Evolutionary conservation across 2,888 invertebrate species (phyloP), one percentile per base, ranked within the genome.

Genomic region (Cephus nigrinus): DNA sequence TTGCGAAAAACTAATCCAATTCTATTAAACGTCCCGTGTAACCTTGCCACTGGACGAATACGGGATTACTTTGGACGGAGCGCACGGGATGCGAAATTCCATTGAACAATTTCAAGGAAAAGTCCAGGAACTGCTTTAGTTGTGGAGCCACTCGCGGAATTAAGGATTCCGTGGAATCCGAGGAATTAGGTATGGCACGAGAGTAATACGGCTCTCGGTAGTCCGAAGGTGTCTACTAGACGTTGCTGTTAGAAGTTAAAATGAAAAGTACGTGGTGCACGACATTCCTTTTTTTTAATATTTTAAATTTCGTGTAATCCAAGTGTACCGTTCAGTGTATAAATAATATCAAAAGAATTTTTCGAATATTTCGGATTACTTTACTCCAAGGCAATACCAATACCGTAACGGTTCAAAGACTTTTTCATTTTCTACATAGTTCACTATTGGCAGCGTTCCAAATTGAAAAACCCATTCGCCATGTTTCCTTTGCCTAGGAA

Each of bases 381-480:
- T 55, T 23, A 23, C 55, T 23, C 23, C 23, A 23, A 55, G 23
- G 1, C 23, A 55, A 55, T 55, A 23, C 9, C 55, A 23, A 5
- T 55, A 23, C 9, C 55, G 23, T 55, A 9, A 2, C 23, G 23
- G 23, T 55, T 15, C 23, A 23, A 55, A 55, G 55, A 23, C 55
- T 23, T 55, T 55, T 55, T 55, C 23, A 15, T 55, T 23, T 55
- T 55, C 55, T 55, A 9, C 55, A 55, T 55, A 55, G 55, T 23
- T 55, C 55, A 23, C 23, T 23, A 23, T 9, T 55, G 55, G 55
- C 55, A 55, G 55, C 31, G 84, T 84, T 88, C 90, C 91, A 90
- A 91, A 91, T 91, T 91, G 91, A 90, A 91, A 90, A 90, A 90
- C 88, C 90, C 88, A 90, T 90, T 90, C 84, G 85, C 84, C 82